phyloP scores from a whole-genome alignment of 1,140 invertebrate genomes.

The honey bee (Apis mellifera) region DNA sequence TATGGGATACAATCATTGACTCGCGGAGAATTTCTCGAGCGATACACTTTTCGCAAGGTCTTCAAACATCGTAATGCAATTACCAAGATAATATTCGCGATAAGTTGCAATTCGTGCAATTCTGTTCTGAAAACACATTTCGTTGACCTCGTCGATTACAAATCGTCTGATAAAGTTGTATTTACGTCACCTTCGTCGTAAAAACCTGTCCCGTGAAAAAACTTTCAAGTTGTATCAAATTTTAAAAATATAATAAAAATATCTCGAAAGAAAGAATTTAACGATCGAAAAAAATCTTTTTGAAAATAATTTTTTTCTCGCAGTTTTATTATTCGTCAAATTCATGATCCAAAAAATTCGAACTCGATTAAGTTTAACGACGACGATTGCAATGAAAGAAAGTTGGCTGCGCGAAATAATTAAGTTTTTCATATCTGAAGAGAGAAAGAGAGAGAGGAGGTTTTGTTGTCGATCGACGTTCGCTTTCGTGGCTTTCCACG shows the following conservation, averaged over 20 bases:
- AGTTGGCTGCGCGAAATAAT: constrained; percentile 12
- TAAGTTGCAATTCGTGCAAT: constrained; percentile 2
- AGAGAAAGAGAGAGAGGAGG: not conserved
- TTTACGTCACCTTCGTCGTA: constrained; percentile 6
- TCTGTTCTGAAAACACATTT: constrained; percentile 20
- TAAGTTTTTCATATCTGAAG: constrained; percentile 14
- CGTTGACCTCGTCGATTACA: constrained; percentile 34
- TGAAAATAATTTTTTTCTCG: not conserved
- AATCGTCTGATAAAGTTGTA: constrained; percentile 22
- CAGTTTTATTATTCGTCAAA: not conserved
- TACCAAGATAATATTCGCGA: constrained; percentile 16
- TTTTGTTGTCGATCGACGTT: not conserved
- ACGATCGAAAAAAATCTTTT: too few relatives aligned
- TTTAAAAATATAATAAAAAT: too few relatives aligned
- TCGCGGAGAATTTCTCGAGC: not conserved
- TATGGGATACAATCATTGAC: too few relatives aligned
- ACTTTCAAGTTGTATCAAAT: not conserved
- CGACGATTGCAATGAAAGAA: constrained; percentile 9
- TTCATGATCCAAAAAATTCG: not conserved
- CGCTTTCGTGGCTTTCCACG: constrained; percentile 23
- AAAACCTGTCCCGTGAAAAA: constrained; percentile 1
- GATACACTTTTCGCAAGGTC: not conserved
- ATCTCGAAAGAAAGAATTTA: too few relatives aligned
- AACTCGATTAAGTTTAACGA: not conserved
- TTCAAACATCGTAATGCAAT: constrained; percentile 23